Percentiles rank a stretch among this genome's conserved stretches.
phyloP scores from a whole-genome alignment of 2,888 invertebrate genomes.

The Tetragonula carbonaria region DNA sequence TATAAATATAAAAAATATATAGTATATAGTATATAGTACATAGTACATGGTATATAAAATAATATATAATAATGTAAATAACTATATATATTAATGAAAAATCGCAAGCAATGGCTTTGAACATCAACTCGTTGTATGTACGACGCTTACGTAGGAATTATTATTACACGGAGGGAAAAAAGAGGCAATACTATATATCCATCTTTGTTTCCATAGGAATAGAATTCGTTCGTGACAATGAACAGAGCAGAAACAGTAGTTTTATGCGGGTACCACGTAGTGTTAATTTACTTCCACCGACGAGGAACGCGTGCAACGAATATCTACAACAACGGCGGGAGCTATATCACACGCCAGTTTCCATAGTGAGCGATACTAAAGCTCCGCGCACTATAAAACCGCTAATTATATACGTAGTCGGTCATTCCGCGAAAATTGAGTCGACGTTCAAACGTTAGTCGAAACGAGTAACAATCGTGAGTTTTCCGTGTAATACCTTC shows the following conservation, averaged over 20 bases:
- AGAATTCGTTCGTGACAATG: not conserved
- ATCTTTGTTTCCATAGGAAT: not conserved
- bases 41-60: too few relatives aligned
- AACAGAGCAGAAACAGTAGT: not conserved
- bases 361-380: not conserved
- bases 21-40: too few relatives aligned
- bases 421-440: not conserved
- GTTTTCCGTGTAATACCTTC: conserved; percentile 10
- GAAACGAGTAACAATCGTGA: conserved; percentile 24
- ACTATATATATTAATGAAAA: too few relatives aligned
- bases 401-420: conserved; percentile 8
- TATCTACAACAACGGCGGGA: too few relatives aligned
- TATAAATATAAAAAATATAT: too few relatives aligned
- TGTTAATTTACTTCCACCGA: conserved; percentile 24
- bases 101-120: too few relatives aligned
- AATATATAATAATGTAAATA: too few relatives aligned
- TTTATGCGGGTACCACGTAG: conserved; percentile 13
- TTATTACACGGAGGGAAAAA: too few relatives aligned
- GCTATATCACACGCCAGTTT: too few relatives aligned
- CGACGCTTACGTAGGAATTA: too few relatives aligned
- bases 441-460: not conserved
- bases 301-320: conserved; percentile 13
- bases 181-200: not conserved
- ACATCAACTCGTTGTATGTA: too few relatives aligned
- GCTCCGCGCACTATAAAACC: not conserved